phyloP scores from a whole-genome alignment of 2,113 vertebrate genomes.

The Rissa tridactyla region DNA sequence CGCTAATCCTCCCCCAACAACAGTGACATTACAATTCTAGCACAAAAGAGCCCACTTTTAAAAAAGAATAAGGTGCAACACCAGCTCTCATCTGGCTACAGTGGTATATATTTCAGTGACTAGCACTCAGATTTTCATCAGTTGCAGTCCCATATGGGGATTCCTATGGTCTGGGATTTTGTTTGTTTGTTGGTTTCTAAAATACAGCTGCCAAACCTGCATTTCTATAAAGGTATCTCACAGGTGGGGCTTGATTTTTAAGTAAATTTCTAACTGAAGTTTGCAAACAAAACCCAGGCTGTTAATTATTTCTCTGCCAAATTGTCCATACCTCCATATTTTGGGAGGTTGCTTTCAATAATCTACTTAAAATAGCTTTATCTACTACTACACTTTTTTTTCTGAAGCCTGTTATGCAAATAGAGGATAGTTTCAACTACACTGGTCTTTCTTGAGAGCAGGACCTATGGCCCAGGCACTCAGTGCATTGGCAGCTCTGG shows the following conservation, averaged over 20 bases:
- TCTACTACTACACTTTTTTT: neutral
- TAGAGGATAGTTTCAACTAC: neutral
- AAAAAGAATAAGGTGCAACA: fast-evolving
- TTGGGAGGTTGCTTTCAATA: neutral
- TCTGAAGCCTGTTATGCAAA: neutral
- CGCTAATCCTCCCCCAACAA: neutral
- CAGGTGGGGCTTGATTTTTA: neutral
- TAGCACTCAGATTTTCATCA: neutral
- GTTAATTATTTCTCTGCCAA: neutral
- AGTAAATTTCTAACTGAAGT: neutral
- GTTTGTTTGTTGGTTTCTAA: neutral
- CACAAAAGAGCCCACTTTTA: neutral
- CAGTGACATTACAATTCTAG: neutral
- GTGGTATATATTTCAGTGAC: neutral
- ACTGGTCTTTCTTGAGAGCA: neutral
- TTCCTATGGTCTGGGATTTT: neutral
- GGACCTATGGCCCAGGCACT: neutral
- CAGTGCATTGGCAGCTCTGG: neutral
- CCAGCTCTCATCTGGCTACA: neutral
- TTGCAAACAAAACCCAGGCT: neutral
- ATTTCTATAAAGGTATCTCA: neutral
- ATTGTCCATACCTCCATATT: neutral
- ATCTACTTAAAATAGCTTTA: neutral
- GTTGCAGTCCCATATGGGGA: neutral
- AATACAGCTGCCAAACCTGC: neutral